phyloP scores from a whole-genome alignment of 2,113 vertebrate genomes.

The Thermophis baileyi region DNA sequence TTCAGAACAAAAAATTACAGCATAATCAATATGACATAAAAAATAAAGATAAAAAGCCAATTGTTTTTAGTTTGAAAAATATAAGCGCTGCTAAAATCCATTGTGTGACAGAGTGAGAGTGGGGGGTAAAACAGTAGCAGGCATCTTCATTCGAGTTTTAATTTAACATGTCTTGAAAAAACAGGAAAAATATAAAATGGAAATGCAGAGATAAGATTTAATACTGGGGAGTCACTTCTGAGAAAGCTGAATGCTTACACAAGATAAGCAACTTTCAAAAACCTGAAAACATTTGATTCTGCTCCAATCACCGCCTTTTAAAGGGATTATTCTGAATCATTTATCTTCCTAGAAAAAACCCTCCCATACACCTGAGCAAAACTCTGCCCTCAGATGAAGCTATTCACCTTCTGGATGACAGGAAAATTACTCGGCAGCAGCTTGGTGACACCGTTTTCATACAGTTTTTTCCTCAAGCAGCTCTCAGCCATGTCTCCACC shows the following conservation, averaged over 20 bases:
- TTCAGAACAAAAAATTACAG: background rate
- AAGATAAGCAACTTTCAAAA: background rate
- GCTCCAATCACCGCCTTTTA: background rate
- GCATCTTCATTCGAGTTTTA: background rate
- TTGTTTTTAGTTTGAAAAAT: background rate
- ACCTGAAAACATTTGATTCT: background rate
- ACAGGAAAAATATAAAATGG: background rate
- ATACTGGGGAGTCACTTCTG: background rate
- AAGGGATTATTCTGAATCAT: background rate
- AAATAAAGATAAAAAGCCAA: background rate
- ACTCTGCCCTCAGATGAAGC: background rate
- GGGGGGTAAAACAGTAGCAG: background rate
- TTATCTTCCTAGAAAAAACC: background rate
- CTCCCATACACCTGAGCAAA: background rate
- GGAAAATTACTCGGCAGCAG: slow-evolving; percentile 81
- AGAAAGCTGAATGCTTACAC: background rate
- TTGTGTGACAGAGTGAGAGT: background rate
- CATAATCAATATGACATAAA: background rate
- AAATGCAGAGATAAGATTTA: background rate
- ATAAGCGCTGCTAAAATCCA: background rate
- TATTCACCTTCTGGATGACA: slow-evolving; percentile 80
- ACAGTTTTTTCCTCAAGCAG: slow-evolving; percentile 82
- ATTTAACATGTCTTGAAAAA: background rate
- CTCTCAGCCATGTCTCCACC: slow-evolving; percentile 73
- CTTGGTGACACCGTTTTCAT: slow-evolving; percentile 79